Base-by-base conservation (phyloP, 2,797 vertebrate genomes). In the Microchirus variegatus region DNA sequence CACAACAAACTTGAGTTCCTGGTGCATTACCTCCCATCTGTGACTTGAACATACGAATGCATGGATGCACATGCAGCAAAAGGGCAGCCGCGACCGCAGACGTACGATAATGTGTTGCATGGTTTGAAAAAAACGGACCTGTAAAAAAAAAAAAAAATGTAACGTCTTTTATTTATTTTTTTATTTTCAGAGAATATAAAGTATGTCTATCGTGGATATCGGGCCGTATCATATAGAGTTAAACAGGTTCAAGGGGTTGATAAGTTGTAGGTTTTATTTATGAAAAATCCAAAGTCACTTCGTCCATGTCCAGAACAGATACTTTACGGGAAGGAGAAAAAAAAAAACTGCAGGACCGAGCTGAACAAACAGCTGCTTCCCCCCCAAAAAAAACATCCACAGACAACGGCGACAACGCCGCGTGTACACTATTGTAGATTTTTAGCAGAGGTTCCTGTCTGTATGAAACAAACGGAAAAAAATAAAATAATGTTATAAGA, bases 401-500 rank as follows among this genome's bases (percentile, higher is more conserved):
- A 82, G 80, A 74, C 38, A 1, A 62, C 36, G 73, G 72, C 71
- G 22, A 35, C 3, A 45, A 45, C 8, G 59, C 59, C 71, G 56
- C 75, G 53, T 82, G 80, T 85, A 85, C 46, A 74, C 65, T 83
- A 71, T 19, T 86, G 82, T 89, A 87, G 73, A 83, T 85, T 82
- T 76, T 69, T 70, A 73, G 67, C 83, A 73, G 77, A 74, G 72
- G 68, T 67, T 82, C 58, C 45, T 70, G 75, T 84, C 81, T 88
- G 81, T 86, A 82, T 63, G 55, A 82, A 85, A 55, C 58, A 61
- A 81, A 78, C 61, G 43, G 17, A 9, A 36, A 59, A 73, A 80
- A 81, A 69, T 42, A 52, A 70, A 89, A 88, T 81, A 84, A 82
- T 81, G 75, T 78, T 60, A 80, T 54, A 66, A 63, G 59, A 55